Evolutionary conservation across 2,113 vertebrate genomes (phyloP), one percentile per base, ranked within the genome.

Genomic region (Lutjanus erythropterus): DNA sequence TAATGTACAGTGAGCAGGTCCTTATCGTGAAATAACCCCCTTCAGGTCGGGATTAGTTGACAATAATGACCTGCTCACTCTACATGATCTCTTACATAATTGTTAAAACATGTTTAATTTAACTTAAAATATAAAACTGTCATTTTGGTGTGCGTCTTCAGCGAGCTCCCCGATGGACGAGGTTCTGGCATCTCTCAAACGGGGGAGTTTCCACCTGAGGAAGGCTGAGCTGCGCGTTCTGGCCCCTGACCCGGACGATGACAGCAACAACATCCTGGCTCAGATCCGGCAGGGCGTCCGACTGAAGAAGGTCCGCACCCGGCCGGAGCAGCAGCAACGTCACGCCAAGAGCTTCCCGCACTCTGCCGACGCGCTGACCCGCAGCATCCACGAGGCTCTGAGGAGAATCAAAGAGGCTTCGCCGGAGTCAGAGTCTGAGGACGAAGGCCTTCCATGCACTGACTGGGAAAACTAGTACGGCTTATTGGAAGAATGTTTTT

Each of bases 101-200:
- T n/a, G n/a, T n/a, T n/a, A n/a, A n/a, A n/a, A n/a, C n/a, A n/a
- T n/a, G n/a, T n/a, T n/a, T n/a, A n/a, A n/a, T n/a, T n/a, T n/a
- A n/a, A n/a, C n/a, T n/a, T n/a, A n/a, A n/a, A n/a, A n/a, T n/a
- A n/a, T n/a, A n/a, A n/a, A n/a, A n/a, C n/a, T 35, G 39, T 9
- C 9, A 9, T 42, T 12, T 42, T 14, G 7, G 37, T 42, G 41
- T 76, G 62, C 59, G 41, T 75, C 47, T 7, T 25, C 94, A 99
- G 97, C 96, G 93, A 97, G 97, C 83, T 99, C 98, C 5, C 98
- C 98, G 0, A 99, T 99, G 98, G 98, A 99, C 88, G 98, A 99
- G 91, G 98, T 99, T 23, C 94, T 99, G 92, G 97, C 97, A 79
- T 99, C 98, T 10, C 95, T 99, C 83, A 99, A 99, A 81, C 96